Conservation (phyloP, 2,888 invertebrate species). For the Eupithecia inturbata region DNA sequence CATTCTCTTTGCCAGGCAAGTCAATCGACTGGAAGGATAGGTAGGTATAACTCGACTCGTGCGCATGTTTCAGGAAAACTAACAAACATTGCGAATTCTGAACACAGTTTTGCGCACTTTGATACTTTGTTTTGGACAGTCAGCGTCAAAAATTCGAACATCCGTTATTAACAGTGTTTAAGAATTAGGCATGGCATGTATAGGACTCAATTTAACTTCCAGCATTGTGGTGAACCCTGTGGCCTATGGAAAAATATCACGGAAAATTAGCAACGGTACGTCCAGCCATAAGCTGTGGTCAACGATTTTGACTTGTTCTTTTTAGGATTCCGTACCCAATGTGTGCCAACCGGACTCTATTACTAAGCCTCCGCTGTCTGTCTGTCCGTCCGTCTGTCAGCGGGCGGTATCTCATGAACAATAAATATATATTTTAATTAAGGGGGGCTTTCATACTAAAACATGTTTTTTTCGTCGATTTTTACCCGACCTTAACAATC, state of each 20-base stretch:
- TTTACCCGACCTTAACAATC: no score
- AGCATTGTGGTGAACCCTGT: not conserved
- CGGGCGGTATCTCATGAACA: no score
- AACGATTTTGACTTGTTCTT: no score
- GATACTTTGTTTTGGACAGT: conserved; percentile 9
- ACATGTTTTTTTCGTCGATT: no score
- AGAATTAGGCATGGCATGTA: not conserved
- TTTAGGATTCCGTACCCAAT: no score
- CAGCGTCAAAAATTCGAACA: not conserved
- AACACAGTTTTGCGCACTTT: conserved; percentile 18
- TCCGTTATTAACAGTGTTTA: not conserved
- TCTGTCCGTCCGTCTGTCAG: no score
- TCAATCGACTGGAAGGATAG: conserved; percentile 61
- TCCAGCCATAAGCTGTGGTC: no score
- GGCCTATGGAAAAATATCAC: not conserved
- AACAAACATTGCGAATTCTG: conserved; percentile 30
- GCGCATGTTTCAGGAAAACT: conserved; percentile 69
- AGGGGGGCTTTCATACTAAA: no score
- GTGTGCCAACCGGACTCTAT: no score
- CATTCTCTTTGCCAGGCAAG: conserved; percentile 51
- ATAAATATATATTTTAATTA: no score
- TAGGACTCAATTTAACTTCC: not conserved
- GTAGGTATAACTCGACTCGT: conserved; percentile 39
- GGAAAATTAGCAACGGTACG: not conserved
- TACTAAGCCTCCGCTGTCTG: no score